Base-by-base conservation (phyloP, 64 coral and sea anemone species). In the Cladopsammia gracilis region DNA sequence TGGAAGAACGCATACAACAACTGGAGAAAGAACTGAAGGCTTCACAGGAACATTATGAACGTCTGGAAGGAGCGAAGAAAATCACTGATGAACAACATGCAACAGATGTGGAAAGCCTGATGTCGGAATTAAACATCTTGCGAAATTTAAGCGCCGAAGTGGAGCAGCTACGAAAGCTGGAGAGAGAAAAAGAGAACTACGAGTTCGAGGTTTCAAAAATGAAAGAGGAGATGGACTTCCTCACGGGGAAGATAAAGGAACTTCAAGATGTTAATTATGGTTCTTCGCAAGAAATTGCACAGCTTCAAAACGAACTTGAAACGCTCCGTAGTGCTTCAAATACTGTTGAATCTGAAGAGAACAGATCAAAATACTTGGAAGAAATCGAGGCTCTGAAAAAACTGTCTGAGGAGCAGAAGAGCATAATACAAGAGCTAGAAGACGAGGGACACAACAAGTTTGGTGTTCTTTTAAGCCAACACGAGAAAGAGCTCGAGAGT, bases 391-490 rank as follows among this genome's bases (percentile, higher is more conserved):
- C 24, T 61, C 74, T 98, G 42, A 90, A 73, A 75, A 45, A 48
- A 75, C 62, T 91, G 20, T 79, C 78, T 58, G 92, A 98, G 14
- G 66, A 91, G 64, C 90, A 94, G 23, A 87, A 87, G 60, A 72
- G 24, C 13, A 78, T 73, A n/a, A 86, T 98, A 67, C 74, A 81
- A 48, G 88, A 94, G 43, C 77, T 98, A 16, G 96, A 98, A 77
- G 91, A 98, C 50, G 96, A 98, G 71, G 96, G 96, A 6, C 58
- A 79, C 9, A 79, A 98, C 58, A 98, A 86, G 60, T 98, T 98
- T 88, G 96, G 96, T 14, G 96, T 98, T 49, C 91, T 98, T 8
- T 52, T 98, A 48, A 98, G 96, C 69, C 92, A 98, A 75, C 96
- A 98, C 22, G 96, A 98, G 69, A 98, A 94, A 81, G 96, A 98